Evolutionary conservation across 1,140 invertebrate species (phyloP).

Genomic region (Bombus waltoni): DNA sequence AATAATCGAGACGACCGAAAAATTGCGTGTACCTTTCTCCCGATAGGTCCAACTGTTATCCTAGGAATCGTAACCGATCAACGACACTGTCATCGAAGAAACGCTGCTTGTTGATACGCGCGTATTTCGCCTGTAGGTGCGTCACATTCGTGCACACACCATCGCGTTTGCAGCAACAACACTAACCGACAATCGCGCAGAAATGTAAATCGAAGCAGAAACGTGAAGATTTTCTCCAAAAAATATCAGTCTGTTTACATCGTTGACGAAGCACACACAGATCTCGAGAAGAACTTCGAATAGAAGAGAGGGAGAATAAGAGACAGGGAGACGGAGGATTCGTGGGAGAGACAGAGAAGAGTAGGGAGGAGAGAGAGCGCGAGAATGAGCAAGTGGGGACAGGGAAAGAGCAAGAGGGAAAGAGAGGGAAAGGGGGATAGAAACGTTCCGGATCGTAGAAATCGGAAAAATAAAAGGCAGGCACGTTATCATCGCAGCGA

Average conservation of each 20-base stretch:
- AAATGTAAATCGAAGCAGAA: not conserved
- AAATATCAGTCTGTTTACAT: constrained; percentile 53
- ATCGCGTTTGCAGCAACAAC: not conserved
- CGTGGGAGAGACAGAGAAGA: not conserved
- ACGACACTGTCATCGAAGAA: constrained; percentile 41
- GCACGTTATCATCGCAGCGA: constrained; percentile 49
- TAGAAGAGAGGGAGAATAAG: not conserved
- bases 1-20: not conserved
- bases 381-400: not conserved
- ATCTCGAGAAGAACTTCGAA: constrained; percentile 25
- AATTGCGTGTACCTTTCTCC: not conserved
- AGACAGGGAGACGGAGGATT: not conserved
- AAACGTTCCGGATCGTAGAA: constrained; percentile 52
- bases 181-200: not conserved
- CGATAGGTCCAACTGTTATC: constrained; percentile 12
- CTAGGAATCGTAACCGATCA: constrained; percentile 29
- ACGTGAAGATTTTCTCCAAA: constrained; percentile 20
- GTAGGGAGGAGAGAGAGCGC: not conserved
- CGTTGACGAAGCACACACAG: constrained; percentile 35
- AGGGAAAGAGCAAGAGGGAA: not conserved
- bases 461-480: constrained; percentile 50
- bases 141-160: constrained; percentile 26
- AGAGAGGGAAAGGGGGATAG: constrained; percentile 14
- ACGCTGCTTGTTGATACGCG: constrained; percentile 40
- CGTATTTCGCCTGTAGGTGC: constrained; percentile 37